Percentiles rank a stretch among this genome's conserved stretches.
Evolutionary conservation across 2,113 vertebrate species (phyloP).

Genomic region (Mirza zaza): DNA sequence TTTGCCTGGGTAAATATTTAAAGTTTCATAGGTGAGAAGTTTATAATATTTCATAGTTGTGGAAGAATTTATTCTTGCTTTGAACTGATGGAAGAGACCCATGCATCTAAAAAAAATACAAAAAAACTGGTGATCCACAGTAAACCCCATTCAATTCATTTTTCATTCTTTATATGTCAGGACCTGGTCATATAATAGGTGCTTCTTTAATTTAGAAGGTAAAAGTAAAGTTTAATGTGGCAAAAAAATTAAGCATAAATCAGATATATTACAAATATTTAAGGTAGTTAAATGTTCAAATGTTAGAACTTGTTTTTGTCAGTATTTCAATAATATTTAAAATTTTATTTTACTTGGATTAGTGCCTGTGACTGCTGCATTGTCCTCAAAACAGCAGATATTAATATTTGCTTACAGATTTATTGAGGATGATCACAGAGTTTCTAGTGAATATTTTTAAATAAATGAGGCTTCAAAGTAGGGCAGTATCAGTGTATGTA

Average conservation of each 20-base stretch:
- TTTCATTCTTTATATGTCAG: not conserved
- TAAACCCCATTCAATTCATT: not conserved
- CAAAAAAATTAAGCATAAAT: not conserved
- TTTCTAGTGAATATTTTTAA: slow-evolving; percentile 42
- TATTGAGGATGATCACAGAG: not conserved
- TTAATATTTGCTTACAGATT: slow-evolving; percentile 25
- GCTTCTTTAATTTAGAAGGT: slow-evolving; percentile 6
- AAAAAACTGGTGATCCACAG: not conserved
- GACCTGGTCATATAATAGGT: not conserved
- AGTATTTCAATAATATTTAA: not conserved
- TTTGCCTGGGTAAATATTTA: not conserved
- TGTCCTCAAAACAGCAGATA: not conserved
- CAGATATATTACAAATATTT: slow-evolving; percentile 10
- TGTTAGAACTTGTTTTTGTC: slow-evolving; percentile 23
- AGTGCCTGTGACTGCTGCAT: not conserved
- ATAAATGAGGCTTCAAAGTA: not conserved
- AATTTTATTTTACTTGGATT: slow-evolving; percentile 26
- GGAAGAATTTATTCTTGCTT: not conserved
- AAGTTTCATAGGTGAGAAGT: not conserved
- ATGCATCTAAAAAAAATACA: not conserved
- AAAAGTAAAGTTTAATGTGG: not conserved
- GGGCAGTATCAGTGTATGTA: not conserved
- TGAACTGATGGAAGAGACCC: not conserved
- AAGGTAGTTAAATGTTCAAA: slow-evolving; percentile 14
- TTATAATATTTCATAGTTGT: not conserved